Percentiles rank a stretch among this genome's conserved stretches.
phyloP scores from a whole-genome alignment of 2,797 vertebrate genomes.

The Streptopelia turtur region DNA sequence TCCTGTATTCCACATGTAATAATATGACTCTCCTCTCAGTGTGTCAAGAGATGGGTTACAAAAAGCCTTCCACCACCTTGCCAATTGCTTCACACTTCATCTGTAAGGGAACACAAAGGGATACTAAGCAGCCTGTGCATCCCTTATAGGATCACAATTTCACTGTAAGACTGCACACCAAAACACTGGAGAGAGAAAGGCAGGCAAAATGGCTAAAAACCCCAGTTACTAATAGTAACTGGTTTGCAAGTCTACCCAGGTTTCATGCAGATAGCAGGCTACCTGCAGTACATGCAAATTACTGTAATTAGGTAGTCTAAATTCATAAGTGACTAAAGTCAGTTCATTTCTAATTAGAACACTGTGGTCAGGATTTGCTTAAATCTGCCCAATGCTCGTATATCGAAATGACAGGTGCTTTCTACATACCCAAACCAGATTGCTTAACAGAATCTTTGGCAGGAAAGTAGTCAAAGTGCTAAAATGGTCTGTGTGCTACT shows the following conservation, averaged over 20 bases:
- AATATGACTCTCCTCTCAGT: background rate
- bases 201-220: background rate
- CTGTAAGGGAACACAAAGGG: slow-evolving; percentile 17
- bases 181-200: slow-evolving; percentile 2
- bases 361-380: background rate
- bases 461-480: background rate
- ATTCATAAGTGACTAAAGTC: slow-evolving; percentile 19
- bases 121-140: background rate
- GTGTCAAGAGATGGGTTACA: background rate
- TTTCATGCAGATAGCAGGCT: background rate
- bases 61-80: background rate
- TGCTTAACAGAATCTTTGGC: background rate
- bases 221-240: background rate
- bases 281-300: slow-evolving; percentile 23
- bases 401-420: background rate
- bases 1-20: background rate
- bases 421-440: background rate
- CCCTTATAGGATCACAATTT: background rate
- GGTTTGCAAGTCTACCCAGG: background rate
- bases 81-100: background rate
- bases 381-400: background rate
- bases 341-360: slow-evolving; percentile 28
- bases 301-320: slow-evolving; percentile 14
- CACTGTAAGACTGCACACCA: background rate
- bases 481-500: background rate